Evolutionary conservation across 2,113 vertebrate genomes (phyloP).

Genomic region (Athene noctua): DNA sequence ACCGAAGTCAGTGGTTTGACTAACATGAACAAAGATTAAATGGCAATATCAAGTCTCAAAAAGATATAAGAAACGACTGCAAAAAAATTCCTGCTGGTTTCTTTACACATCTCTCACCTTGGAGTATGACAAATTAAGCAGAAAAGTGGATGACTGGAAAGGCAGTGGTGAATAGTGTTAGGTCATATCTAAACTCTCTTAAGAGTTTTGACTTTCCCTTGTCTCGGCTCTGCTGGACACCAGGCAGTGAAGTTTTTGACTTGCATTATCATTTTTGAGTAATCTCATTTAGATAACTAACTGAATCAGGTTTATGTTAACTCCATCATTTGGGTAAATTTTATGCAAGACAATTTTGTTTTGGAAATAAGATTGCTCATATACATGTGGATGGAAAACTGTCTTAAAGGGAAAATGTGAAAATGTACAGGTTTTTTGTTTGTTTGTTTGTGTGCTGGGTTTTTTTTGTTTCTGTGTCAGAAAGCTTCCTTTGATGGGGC

Average conservation of each 20-base stretch:
- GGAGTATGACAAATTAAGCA: neutral
- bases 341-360: neutral
- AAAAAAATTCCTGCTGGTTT: neutral
- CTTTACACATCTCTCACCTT: neutral
- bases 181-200: neutral
- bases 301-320: neutral
- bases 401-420: neutral
- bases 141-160: neutral
- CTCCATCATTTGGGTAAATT: neutral
- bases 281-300: constrained; percentile 16
- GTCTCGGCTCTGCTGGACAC: neutral
- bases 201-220: neutral
- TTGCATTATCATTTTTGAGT: neutral
- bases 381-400: neutral
- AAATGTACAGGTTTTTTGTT: neutral
- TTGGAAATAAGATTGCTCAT: neutral
- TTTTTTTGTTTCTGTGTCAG: neutral
- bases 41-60: neutral
- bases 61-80: neutral
- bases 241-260: neutral
- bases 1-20: constrained; percentile 8
- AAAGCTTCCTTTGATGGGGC: neutral
- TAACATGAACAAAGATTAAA: constrained; percentile 48
- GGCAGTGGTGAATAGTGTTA: neutral
- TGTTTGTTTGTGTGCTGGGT: neutral